These are phyloP conservation scores for Agriopis aurantiaria DNA, from an alignment of 2,888 invertebrate genomes.

Conservation along the genomic window DNA sequence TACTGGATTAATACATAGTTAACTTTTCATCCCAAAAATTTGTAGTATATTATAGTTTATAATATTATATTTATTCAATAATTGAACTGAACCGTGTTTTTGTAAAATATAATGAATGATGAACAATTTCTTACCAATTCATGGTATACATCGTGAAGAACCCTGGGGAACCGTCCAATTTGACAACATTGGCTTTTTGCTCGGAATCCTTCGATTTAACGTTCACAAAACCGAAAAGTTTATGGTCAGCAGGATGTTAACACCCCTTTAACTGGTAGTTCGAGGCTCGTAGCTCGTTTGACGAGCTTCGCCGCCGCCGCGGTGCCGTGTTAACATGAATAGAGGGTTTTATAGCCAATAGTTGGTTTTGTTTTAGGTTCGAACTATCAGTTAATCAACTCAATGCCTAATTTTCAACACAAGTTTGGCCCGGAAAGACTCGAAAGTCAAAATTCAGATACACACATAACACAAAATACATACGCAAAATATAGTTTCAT, in stretches of 20 bases:
- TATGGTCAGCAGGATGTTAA: constrained; percentile 58
- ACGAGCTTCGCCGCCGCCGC: constrained; percentile 41
- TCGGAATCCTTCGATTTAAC: constrained; percentile 49
- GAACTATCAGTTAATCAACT: not conserved
- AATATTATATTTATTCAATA: too few relatives aligned
- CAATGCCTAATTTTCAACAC: not conserved
- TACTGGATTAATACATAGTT: too few relatives aligned
- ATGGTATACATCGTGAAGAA: not conserved
- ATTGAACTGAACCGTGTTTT: too few relatives aligned
- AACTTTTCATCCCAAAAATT: too few relatives aligned
- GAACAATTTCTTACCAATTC: constrained; percentile 1
- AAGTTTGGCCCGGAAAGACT: not conserved
- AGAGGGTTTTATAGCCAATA: constrained; percentile 8
- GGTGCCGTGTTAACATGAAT: constrained; percentile 12
- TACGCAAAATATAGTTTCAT: too few relatives aligned
- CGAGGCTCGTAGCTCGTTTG: constrained; percentile 41
- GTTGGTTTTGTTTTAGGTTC: not conserved
- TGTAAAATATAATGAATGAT: not conserved
- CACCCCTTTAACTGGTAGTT: constrained; percentile 58
- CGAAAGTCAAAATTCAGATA: not conserved
- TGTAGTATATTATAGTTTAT: too few relatives aligned
- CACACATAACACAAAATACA: too few relatives aligned
- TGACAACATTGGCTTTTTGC: constrained; percentile 27
- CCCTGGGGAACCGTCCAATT: constrained; percentile 11
- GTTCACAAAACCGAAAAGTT: constrained; percentile 59